phyloP scores from a whole-genome alignment of 1,140 invertebrate genomes.

The Popillia japonica region DNA sequence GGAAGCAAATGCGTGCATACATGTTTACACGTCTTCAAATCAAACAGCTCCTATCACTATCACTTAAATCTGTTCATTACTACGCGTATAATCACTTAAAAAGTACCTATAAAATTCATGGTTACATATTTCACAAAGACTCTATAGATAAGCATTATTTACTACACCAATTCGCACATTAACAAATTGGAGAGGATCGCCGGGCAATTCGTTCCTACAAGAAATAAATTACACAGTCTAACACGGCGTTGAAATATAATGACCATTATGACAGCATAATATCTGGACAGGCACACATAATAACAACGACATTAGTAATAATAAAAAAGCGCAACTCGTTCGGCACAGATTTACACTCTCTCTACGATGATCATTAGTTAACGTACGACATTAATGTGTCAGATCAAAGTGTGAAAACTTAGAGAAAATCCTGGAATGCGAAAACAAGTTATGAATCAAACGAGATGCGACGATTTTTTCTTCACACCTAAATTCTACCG shows the following conservation, averaged over 20 bases:
- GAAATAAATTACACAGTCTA: neutral
- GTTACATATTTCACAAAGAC: neutral
- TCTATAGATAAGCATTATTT: neutral
- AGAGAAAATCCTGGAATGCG: slow-evolving; percentile 30
- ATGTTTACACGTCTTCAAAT: too few species aligned
- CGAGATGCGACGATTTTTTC: neutral
- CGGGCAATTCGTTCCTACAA: neutral
- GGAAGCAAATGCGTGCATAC: too few species aligned
- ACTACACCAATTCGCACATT: neutral
- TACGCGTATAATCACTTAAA: too few species aligned
- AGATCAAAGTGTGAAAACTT: slow-evolving; percentile 25
- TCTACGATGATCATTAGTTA: slow-evolving; percentile 12
- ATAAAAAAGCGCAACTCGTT: slow-evolving; percentile 17
- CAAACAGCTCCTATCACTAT: too few species aligned
- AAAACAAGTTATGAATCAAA: slow-evolving; percentile 32
- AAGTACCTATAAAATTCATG: neutral
- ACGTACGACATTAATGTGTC: slow-evolving; percentile 17
- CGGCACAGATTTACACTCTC: neutral
- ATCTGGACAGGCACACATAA: slow-evolving; percentile 23
- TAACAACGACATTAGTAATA: slow-evolving; percentile 28
- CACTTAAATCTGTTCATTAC: too few species aligned
- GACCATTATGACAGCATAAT: slow-evolving; percentile 19
- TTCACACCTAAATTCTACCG: neutral
- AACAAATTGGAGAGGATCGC: neutral
- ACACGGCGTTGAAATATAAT: slow-evolving; percentile 23